phyloP scores from a whole-genome alignment of 2,888 invertebrate species.

The Nowickia ferox region DNA sequence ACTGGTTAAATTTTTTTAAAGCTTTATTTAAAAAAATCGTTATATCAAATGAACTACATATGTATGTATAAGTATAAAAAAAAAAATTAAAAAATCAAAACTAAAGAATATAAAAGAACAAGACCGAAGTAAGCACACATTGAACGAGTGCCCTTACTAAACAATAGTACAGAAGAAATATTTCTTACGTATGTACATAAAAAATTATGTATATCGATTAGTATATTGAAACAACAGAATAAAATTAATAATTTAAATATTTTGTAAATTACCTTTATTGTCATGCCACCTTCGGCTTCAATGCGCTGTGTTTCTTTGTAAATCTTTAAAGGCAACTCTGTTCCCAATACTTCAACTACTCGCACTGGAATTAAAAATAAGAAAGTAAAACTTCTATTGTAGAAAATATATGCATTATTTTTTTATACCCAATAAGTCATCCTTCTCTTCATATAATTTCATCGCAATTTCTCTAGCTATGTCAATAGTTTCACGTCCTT shows the following conservation, averaged over 20 bases:
- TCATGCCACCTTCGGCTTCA: slow-evolving; percentile 93
- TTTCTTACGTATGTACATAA: too few relatives aligned
- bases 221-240: background rate
- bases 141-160: too few relatives aligned
- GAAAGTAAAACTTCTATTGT: background rate
- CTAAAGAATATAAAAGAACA: too few relatives aligned
- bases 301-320: slow-evolving; percentile 92
- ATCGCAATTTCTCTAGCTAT: slow-evolving; percentile 89
- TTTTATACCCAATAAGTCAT: slow-evolving; percentile 87
- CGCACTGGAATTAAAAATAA: slow-evolving; percentile 84
- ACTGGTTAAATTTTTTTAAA: too few relatives aligned
- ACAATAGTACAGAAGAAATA: too few relatives aligned
- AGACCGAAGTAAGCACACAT: too few relatives aligned
- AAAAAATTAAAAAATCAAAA: too few relatives aligned
- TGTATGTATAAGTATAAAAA: too few relatives aligned
- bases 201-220: too few relatives aligned
- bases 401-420: background rate
- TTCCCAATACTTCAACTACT: slow-evolving; percentile 89
- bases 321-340: slow-evolving; percentile 88
- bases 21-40: too few relatives aligned
- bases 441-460: slow-evolving; percentile 90
- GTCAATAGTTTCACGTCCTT: slow-evolving; percentile 77
- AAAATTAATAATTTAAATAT: background rate
- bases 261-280: slow-evolving; percentile 87
- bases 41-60: too few relatives aligned